These are phyloP conservation scores for Drosophila paracracens DNA, from an alignment of 2,888 invertebrate species.

Conservation along the genomic window DNA sequence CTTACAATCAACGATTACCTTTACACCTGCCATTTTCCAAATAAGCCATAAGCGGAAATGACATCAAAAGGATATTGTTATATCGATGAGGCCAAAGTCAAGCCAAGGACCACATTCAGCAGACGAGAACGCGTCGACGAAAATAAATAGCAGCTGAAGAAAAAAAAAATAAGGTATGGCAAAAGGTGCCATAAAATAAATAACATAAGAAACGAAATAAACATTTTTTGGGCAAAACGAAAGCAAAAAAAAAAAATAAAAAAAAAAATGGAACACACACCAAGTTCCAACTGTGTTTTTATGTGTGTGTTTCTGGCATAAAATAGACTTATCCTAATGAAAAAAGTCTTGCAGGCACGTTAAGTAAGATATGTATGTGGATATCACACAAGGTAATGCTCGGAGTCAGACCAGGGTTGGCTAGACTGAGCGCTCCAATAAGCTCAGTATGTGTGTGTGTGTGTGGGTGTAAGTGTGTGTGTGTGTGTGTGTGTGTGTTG, in stretches of 20 bases:
- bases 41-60: constrained; percentile 81
- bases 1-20: constrained; percentile 80
- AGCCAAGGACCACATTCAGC: constrained; percentile 40
- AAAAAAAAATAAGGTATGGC: constrained; percentile 72
- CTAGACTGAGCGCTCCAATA: constrained; percentile 11
- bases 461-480: neutral
- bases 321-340: constrained; percentile 80
- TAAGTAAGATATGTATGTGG: constrained; percentile 79
- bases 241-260: neutral
- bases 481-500: constrained; percentile 17
- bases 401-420: constrained; percentile 5
- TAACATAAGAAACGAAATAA: constrained; percentile 78
- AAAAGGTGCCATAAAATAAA: constrained; percentile 80
- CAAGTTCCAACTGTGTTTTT: constrained; percentile 39
- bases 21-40: constrained; percentile 80
- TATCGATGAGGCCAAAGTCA: constrained; percentile 70
- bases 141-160: constrained; percentile 56
- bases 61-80: constrained; percentile 79
- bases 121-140: constrained; percentile 17
- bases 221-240: constrained; percentile 63
- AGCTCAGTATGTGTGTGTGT: neutral
- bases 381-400: constrained; percentile 53
- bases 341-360: constrained; percentile 77
- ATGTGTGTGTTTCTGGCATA: constrained; percentile 56
- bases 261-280: constrained; percentile 11